A percentile compares a stretch with the other conserved stretches of the same genome.
Conservation (phyloP, 2,888 invertebrate species). For the Parnassius glacialis region DNA sequence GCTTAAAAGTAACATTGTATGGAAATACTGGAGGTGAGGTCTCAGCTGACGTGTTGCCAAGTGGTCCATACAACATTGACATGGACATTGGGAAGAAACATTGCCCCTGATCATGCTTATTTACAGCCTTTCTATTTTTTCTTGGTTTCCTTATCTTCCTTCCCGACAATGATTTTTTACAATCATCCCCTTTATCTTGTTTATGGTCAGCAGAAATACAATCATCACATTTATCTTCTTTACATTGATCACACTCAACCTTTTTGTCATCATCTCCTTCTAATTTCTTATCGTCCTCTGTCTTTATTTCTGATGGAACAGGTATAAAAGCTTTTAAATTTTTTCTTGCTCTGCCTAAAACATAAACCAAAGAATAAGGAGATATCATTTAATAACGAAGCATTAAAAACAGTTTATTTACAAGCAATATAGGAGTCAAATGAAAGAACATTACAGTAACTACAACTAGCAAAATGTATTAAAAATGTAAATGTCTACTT, state of each 20-base stretch:
- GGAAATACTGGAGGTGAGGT: conserved; percentile 85
- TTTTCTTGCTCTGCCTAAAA: conserved; percentile 70
- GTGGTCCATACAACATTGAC: conserved; percentile 91
- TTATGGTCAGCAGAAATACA: conserved; percentile 50
- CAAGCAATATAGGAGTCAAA: too few species aligned
- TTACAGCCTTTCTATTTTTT: conserved; percentile 67
- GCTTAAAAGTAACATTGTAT: conserved; percentile 93
- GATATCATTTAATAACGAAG: too few species aligned
- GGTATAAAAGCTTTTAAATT: conserved; percentile 71
- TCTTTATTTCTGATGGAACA: conserved; percentile 59
- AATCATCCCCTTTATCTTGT: conserved; percentile 57
- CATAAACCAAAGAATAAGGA: conserved; percentile 4
- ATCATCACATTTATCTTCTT: conserved; percentile 58
- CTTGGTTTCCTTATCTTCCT: conserved; percentile 58
- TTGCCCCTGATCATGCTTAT: conserved; percentile 63
- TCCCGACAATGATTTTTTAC: conserved; percentile 50
- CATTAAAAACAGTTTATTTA: too few species aligned
- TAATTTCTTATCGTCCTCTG: conserved; percentile 60
- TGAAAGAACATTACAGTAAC: too few species aligned
- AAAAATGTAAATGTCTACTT: too few species aligned
- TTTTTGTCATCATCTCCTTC: conserved; percentile 56
- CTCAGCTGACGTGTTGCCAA: conserved; percentile 81
- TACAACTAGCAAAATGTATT: too few species aligned
- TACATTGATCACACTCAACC: conserved; percentile 57
- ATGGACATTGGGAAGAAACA: conserved; percentile 92